Base-by-base conservation (phyloP, 2,797 vertebrate species). In the Melanotaenia parkinsoni region DNA sequence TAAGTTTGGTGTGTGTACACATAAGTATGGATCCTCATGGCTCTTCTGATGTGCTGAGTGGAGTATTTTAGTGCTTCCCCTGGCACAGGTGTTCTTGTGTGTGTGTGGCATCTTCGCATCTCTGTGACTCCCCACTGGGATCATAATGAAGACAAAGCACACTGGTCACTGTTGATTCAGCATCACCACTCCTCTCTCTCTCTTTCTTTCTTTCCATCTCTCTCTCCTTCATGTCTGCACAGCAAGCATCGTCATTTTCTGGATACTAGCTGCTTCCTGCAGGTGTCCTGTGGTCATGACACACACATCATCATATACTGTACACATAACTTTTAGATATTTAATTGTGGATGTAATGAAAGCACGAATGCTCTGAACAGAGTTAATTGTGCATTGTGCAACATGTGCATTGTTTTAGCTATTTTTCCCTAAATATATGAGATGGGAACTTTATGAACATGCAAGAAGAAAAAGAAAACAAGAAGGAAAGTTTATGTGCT, bases 81-180 rank as follows among this genome's bases (percentile, higher is more conserved):
- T 90, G 93, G 94, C 95, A 96, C 94, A 90, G 77, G 85, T 88
- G 83, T 72, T 65, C 4, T 33, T 24, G 18, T 47, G 45, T 40
- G 72, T 66, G 64, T 32, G 69, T 80, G 67, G 80, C 82, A 85
- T 80, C 80, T 72, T 79, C 50, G 12, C 78, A 85, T 86, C 77
- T 68, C 67, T 79, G 78, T 80, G 89, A 74, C 88, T 89, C 95
- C 95, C 95, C 94, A 82, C 91, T 92, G 95, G 94, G 94, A 94
- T 94, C 94, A 95, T 97, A 96, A 96, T 97, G 95, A 96, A 96
- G 96, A 97, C 95, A 95, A 95, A 97, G 95, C 94, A 94, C 91
- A 90, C 74, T 95, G 96, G 96, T 96, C 96, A 94, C 94, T 96
- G 95, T 96, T 96, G 96, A 97, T 95, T 97, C 96, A 95, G 95